phyloP scores from a whole-genome alignment of 1,140 invertebrate genomes.

The Calephelis nemesis region DNA sequence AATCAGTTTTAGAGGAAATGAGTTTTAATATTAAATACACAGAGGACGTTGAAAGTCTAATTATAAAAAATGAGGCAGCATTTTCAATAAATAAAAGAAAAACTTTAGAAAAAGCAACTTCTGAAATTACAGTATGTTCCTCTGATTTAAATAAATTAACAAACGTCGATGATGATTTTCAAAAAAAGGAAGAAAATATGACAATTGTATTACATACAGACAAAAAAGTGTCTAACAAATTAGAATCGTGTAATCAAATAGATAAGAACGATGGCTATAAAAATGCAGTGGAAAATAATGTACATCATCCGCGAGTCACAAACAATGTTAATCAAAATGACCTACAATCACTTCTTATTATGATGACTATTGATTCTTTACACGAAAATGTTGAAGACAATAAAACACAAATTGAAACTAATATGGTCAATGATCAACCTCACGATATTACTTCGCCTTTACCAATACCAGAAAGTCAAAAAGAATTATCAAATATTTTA shows the following conservation, averaged over 20 bases:
- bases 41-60: slow-evolving; percentile 38
- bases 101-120: slow-evolving; percentile 12
- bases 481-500: slow-evolving; percentile 35
- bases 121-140: neutral
- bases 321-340: slow-evolving; percentile 37
- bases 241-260: neutral
- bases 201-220: neutral
- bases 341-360: slow-evolving; percentile 56
- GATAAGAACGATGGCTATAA: neutral
- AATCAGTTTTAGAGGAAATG: slow-evolving; percentile 27
- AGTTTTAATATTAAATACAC: slow-evolving; percentile 23
- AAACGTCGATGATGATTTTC: neutral
- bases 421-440: neutral
- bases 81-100: slow-evolving; percentile 42
- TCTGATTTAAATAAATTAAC: neutral
- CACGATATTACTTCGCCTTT: neutral
- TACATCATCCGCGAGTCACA: neutral
- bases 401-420: slow-evolving; percentile 13
- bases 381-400: slow-evolving; percentile 32
- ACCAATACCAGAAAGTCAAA: neutral
- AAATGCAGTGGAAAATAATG: neutral
- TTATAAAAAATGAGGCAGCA: slow-evolving; percentile 42
- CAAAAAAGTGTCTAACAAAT: neutral
- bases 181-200: neutral
- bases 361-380: slow-evolving; percentile 51